Evolutionary conservation across 2,888 invertebrate genomes (phyloP), one percentile per base, ranked within the genome.

Genomic region (Gerris lacustris): DNA sequence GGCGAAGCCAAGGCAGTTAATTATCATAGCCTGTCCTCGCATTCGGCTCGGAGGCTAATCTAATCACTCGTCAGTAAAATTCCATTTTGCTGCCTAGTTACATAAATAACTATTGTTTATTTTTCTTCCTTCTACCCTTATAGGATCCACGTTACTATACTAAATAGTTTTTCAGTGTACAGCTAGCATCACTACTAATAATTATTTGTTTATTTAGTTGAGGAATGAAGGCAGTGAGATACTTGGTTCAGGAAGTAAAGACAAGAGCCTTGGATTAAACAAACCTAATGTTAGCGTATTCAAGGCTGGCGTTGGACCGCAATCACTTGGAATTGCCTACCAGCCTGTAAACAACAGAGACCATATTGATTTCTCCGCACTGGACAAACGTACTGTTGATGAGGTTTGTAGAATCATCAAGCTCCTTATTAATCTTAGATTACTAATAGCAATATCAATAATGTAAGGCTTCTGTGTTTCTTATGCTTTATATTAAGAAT

Each of bases 241-340:
- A 2, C 55, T 63, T 63, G 63, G 69, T 66, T n/a, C 43, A n/a
- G 69, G 69, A 6, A 63, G 69, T 11, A 55, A 45, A 9, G 17
- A 55, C 11, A 68, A 67, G n/a, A 47, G 67, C 9, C 67, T 70
- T 4, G 71, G 73, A 6, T 69, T 69, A 67, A 47, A 70, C 43
- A 45, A 70, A 18, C 70, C 55, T 15, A 79, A 82, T 1, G 76
- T 77, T 43, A 82, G 85, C 31, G 86, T 86, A 5, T 87, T 87
- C 77, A 82, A 83, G 75, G 83, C 84, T 75, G 86, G 87, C 66
- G 86, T 86, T 86, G 87, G 87, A 5, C 91, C 93, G 0, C 85
- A 88, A 74, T 88, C 86, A 74, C 86, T 91, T 80, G 94, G 94
- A 0, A 86, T 86, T 76, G 92, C 92, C 0, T 94, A 93, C 78